A percentile compares a stretch with the other conserved stretches of the same genome.
phyloP scores from a whole-genome alignment of 35 echinoderm and acorn worm species.

The Stichopus chloronotus region DNA sequence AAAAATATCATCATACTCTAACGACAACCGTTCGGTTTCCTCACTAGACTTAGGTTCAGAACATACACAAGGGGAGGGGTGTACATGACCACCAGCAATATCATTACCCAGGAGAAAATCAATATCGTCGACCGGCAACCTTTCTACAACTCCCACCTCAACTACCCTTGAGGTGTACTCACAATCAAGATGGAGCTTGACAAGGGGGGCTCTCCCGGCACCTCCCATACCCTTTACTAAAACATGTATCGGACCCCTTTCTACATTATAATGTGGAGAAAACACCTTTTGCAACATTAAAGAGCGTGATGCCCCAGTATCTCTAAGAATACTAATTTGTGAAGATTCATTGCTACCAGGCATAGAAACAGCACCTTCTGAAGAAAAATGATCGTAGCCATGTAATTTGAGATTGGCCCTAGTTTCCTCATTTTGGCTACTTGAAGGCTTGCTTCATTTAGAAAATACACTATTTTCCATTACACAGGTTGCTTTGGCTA shows the following conservation, averaged over 20 bases:
- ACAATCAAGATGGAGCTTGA: neutral
- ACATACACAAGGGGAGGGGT: neutral
- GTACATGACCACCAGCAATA: constrained; percentile 10
- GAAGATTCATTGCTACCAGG: neutral
- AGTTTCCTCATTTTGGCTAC: neutral
- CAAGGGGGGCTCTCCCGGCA: neutral
- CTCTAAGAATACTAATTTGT: neutral
- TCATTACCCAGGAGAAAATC: constrained; percentile 19
- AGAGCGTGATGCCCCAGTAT: neutral
- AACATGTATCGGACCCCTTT: neutral
- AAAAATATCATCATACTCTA: too few relatives aligned
- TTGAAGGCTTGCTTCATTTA: neutral
- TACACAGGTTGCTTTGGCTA: neutral
- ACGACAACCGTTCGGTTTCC: neutral
- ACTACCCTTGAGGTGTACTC: neutral
- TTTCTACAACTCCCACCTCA: too few relatives aligned
- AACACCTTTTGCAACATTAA: too few relatives aligned
- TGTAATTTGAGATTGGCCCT: too few relatives aligned
- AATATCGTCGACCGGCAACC: neutral
- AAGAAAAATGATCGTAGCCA: too few relatives aligned
- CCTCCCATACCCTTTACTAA: neutral
- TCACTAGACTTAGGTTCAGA: neutral
- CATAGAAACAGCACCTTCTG: too few relatives aligned
- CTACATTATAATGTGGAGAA: neutral
- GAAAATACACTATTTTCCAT: neutral